Percentiles rank a stretch among this genome's conserved stretches.
Evolutionary conservation across 2,888 invertebrate genomes (phyloP).

Genomic region (Agelastica alni): DNA sequence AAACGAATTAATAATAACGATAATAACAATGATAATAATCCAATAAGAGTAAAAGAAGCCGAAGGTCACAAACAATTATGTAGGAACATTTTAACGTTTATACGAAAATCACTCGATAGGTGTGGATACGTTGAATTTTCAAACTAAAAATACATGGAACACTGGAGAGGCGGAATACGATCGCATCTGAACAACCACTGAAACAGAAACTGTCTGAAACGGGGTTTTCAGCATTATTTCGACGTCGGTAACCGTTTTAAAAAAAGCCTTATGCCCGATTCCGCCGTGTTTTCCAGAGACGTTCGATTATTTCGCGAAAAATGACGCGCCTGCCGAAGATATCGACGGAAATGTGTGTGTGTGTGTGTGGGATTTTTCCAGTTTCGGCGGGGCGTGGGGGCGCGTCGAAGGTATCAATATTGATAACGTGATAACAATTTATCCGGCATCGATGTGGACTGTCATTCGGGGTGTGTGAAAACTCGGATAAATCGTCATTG

Average conservation of each 20-base stretch:
- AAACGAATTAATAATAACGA: conserved; percentile 19
- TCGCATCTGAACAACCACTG: conserved; percentile 26
- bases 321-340: conserved; percentile 17
- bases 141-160: conserved; percentile 35
- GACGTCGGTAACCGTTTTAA: conserved; percentile 29
- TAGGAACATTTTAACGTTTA: conserved; percentile 30
- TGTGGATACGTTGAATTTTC: conserved; percentile 30
- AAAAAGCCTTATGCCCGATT: conserved; percentile 30
- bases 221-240: conserved; percentile 27
- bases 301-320: conserved; percentile 27
- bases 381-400: conserved; percentile 40
- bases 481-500: too few relatives aligned
- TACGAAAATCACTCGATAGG: conserved; percentile 24
- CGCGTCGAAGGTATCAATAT: conserved; percentile 30
- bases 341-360: conserved; percentile 32
- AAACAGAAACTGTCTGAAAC: conserved; percentile 28
- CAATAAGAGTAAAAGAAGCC: conserved; percentile 20
- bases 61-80: conserved; percentile 35
- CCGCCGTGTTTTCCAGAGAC: conserved; percentile 9
- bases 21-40: too few relatives aligned
- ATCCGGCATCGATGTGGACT: conserved; percentile 2
- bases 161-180: conserved; percentile 31
- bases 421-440: conserved; percentile 7
- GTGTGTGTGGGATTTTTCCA: conserved; percentile 47
- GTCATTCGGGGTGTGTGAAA: too few relatives aligned